Conservation (phyloP, 2,113 vertebrate genomes). For the Limanda limanda region DNA sequence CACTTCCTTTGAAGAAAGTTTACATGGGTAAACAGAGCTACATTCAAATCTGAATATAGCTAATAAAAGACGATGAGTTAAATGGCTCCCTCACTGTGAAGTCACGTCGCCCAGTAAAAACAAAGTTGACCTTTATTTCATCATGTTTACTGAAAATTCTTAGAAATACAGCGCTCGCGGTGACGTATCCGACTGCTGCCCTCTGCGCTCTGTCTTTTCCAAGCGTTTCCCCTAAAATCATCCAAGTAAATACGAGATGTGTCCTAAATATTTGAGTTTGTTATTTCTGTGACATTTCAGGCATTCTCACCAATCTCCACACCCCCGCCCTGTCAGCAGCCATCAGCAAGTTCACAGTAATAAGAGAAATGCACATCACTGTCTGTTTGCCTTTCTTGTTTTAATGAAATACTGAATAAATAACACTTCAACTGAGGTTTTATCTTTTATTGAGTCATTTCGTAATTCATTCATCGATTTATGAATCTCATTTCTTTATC, state of each 20-base stretch:
- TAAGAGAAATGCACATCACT: background rate
- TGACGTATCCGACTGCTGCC: too few relatives aligned
- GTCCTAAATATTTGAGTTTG: background rate
- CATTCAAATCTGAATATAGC: slow-evolving; percentile 25
- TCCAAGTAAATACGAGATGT: background rate
- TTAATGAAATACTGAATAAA: slow-evolving; percentile 25
- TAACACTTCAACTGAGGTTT: background rate
- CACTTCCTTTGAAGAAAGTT: slow-evolving; percentile 50
- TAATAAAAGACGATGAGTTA: background rate
- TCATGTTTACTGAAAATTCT: background rate
- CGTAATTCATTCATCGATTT: slow-evolving; percentile 20
- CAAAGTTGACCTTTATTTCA: background rate
- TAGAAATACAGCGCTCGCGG: background rate
- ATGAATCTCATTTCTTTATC: background rate
- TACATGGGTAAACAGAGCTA: slow-evolving; percentile 31
- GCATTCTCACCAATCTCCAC: background rate
- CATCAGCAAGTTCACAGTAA: background rate
- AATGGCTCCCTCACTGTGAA: background rate
- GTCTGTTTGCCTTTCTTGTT: slow-evolving; percentile 9
- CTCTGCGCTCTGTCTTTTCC: background rate
- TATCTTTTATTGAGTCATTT: background rate
- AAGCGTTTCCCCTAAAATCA: background rate
- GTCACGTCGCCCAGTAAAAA: background rate
- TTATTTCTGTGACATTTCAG: background rate
- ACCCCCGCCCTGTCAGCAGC: background rate